Conservation (phyloP, 2,113 vertebrate species). For the Melierax canorus region DNA sequence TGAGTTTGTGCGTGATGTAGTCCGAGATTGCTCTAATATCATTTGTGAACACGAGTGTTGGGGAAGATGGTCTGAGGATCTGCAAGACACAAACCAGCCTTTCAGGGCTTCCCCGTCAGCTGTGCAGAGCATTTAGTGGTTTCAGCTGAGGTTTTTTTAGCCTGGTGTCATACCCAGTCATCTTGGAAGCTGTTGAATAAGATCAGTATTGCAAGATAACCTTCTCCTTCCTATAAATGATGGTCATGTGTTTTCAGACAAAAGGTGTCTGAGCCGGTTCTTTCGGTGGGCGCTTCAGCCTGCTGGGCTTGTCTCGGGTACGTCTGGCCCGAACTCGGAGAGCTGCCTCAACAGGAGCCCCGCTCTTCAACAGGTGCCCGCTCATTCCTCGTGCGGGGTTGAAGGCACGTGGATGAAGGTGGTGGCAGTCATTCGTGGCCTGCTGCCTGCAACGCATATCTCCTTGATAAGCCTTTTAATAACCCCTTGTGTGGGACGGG, state of each 20-base stretch:
- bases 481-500: neutral
- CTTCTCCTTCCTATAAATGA: neutral
- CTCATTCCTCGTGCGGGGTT: accelerated
- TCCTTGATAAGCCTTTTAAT: neutral
- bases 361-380: neutral
- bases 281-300: neutral
- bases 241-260: neutral
- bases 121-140: neutral
- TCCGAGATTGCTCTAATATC: neutral
- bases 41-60: neutral
- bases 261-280: neutral
- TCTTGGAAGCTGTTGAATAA: constrained; percentile 12
- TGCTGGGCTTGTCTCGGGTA: neutral
- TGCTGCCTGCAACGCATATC: neutral
- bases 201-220: neutral
- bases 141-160: constrained; percentile 24
- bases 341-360: neutral
- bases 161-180: neutral
- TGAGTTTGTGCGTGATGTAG: neutral
- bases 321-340: neutral
- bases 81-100: neutral
- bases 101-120: neutral
- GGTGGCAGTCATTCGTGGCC: accelerated
- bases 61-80: neutral
- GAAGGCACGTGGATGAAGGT: neutral